Conservation (phyloP, 2,113 vertebrate genomes). For the Ia io region DNA sequence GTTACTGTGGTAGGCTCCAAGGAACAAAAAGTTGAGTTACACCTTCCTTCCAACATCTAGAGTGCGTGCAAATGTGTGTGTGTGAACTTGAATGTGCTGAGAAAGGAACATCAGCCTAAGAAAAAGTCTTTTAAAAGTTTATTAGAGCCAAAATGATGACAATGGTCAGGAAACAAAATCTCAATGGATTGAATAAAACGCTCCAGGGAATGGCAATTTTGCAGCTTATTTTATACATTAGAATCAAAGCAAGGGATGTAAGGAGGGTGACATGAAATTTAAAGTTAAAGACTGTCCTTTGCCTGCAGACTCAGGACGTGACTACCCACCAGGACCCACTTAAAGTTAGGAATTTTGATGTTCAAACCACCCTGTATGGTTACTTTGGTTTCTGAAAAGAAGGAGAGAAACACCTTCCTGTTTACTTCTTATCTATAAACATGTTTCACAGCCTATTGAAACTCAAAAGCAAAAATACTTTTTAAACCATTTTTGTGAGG, state of each 20-base stretch:
- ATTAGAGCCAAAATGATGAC: neutral
- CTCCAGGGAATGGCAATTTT: neutral
- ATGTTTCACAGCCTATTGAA: conserved; percentile 16
- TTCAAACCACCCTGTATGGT: neutral
- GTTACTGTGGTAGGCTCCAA: neutral
- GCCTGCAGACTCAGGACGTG: too few species aligned
- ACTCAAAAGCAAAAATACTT: neutral
- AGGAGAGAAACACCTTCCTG: neutral
- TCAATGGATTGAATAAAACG: neutral
- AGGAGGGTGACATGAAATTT: neutral
- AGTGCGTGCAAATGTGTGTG: accelerated
- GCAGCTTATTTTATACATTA: neutral
- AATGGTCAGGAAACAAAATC: neutral
- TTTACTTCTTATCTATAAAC: conserved; percentile 36
- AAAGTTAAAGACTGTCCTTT: neutral
- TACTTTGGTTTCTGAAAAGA: neutral
- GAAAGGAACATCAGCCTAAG: neutral
- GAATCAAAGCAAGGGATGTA: neutral
- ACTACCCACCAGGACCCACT: neutral
- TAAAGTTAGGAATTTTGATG: neutral
- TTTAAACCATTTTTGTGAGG: neutral
- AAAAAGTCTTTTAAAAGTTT: neutral
- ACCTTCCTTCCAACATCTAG: neutral
- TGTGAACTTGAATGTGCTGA: neutral
- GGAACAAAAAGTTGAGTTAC: neutral